These are phyloP conservation scores for Homarus americanus DNA, from an alignment of 1,140 invertebrate species.

Conservation along the genomic window DNA sequence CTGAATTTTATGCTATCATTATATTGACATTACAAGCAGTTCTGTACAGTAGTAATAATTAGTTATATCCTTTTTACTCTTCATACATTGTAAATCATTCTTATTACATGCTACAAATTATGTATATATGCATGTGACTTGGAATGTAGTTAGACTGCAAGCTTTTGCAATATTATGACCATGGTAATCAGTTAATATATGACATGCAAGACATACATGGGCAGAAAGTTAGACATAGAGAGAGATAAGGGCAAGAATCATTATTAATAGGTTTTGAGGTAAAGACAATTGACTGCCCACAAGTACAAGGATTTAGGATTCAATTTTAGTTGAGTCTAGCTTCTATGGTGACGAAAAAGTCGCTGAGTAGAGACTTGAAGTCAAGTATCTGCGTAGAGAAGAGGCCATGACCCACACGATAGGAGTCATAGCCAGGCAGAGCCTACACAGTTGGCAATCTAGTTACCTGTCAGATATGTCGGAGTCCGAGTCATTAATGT, in stretches of 20 bases:
- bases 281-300: slow-evolving; percentile 20
- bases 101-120: slow-evolving; percentile 35
- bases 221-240: slow-evolving; percentile 25
- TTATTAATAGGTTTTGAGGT: not conserved
- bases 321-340: not conserved
- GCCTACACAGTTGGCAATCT: slow-evolving; percentile 4
- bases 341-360: slow-evolving; percentile 19
- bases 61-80: slow-evolving; percentile 6
- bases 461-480: slow-evolving; percentile 75
- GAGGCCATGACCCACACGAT: not conserved
- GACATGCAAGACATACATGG: slow-evolving; percentile 52
- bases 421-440: slow-evolving; percentile 2
- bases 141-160: slow-evolving; percentile 69
- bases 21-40: not conserved
- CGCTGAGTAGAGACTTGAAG: not conserved
- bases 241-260: slow-evolving; percentile 25
- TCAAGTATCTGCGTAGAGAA: slow-evolving; percentile 12
- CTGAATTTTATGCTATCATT: slow-evolving; percentile 1
- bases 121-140: slow-evolving; percentile 17
- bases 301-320: not conserved
- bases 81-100: slow-evolving; percentile 1
- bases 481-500: slow-evolving; percentile 74
- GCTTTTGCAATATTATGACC: slow-evolving; percentile 41
- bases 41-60: slow-evolving; percentile 25
- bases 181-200: slow-evolving; percentile 41